These are phyloP conservation scores for Drosophila biarmipes DNA, from an alignment of 1,140 invertebrate genomes.

Conservation along the genomic window DNA sequence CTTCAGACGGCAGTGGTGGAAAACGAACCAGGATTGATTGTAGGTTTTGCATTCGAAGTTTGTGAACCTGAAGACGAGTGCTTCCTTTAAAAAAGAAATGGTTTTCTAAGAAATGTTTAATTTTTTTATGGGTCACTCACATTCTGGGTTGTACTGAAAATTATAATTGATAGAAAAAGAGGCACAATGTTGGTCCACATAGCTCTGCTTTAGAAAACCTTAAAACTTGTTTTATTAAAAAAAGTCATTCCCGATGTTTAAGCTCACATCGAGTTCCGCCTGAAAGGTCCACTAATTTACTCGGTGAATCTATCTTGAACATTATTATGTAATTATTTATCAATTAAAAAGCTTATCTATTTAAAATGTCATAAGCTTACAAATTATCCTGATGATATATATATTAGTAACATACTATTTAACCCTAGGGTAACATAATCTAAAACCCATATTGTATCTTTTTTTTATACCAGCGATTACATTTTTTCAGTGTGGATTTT, in stretches of 20 bases:
- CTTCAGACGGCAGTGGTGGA: conserved; percentile 18
- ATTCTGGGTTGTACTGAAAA: background rate
- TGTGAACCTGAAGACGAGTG: conserved; percentile 10
- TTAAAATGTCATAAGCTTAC: too few relatives aligned
- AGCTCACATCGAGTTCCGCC: background rate
- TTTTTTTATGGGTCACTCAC: background rate
- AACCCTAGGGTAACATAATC: too few relatives aligned
- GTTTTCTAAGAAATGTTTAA: background rate
- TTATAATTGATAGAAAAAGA: background rate
- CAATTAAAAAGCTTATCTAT: too few relatives aligned
- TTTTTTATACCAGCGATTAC: background rate
- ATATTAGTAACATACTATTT: too few relatives aligned
- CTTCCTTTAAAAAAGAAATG: background rate
- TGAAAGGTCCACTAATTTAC: background rate
- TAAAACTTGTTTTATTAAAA: background rate
- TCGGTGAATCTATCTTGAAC: background rate
- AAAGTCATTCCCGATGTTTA: background rate
- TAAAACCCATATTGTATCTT: too few relatives aligned
- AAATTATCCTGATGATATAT: too few relatives aligned
- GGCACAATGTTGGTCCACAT: background rate
- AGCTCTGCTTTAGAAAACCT: background rate
- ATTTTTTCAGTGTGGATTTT: too few relatives aligned
- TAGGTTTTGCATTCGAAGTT: conserved; percentile 22
- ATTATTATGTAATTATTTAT: background rate
- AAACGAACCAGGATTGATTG: conserved; percentile 37